Evolutionary conservation across 2,888 invertebrate genomes (phyloP).

Genomic region (Drosophila mulleri): DNA sequence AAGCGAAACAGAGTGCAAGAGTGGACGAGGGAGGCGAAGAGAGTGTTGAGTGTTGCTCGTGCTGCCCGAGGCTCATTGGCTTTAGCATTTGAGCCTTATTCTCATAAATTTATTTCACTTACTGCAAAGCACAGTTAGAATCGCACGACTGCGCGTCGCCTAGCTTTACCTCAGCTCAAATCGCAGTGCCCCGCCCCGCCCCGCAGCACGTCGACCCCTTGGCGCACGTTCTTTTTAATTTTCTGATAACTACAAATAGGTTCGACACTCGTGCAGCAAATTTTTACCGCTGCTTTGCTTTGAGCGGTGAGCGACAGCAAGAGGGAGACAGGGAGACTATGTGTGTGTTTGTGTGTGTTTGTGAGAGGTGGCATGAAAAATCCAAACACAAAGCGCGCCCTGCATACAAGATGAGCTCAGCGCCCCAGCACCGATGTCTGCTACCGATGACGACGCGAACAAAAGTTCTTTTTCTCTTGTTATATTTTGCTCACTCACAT

Average conservation of each 20-base stretch:
- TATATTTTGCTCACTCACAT: not conserved
- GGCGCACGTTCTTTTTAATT: slow-evolving; percentile 74
- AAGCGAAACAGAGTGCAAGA: not conserved
- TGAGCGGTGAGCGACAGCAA: not conserved
- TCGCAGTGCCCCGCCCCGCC: too few relatives aligned
- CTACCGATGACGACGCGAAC: slow-evolving; percentile 40
- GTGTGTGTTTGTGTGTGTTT: not conserved
- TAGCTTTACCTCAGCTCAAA: not conserved
- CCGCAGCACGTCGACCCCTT: not conserved
- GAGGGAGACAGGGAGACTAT: not conserved
- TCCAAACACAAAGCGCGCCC: slow-evolving; percentile 62
- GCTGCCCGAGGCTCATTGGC: slow-evolving; percentile 35
- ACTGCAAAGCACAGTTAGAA: slow-evolving; percentile 65
- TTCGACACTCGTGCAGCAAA: slow-evolving; percentile 79
- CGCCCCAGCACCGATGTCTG: slow-evolving; percentile 25
- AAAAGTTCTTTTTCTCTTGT: slow-evolving; percentile 37
- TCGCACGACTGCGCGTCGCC: slow-evolving; percentile 65
- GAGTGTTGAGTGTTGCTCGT: slow-evolving; percentile 9
- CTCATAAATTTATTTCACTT: slow-evolving; percentile 75
- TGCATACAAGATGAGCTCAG: slow-evolving; percentile 74
- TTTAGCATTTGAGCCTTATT: slow-evolving; percentile 44
- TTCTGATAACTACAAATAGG: slow-evolving; percentile 81
- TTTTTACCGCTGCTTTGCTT: slow-evolving; percentile 65
- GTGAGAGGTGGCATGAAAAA: slow-evolving; percentile 27
- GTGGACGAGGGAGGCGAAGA: not conserved